A percentile compares a stretch with the other conserved stretches of the same genome.
These are phyloP conservation scores for Gila orcuttii DNA, from an alignment of 2,113 vertebrate genomes.

Conservation along the genomic window DNA sequence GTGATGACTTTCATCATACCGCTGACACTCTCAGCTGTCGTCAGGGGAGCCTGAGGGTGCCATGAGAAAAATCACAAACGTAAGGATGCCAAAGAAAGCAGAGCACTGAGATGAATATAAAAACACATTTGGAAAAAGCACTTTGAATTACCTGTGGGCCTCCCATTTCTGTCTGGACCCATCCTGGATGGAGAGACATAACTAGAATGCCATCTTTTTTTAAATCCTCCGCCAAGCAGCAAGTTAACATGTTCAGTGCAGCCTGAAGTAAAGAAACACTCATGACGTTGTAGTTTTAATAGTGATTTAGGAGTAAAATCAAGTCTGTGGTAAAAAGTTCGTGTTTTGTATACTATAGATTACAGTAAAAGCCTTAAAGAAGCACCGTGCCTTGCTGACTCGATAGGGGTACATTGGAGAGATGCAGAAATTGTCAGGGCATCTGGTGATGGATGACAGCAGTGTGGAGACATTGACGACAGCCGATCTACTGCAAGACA, in stretches of 20 bases:
- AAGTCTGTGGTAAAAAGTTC: background rate
- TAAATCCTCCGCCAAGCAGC: slow-evolving; percentile 69
- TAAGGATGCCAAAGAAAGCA: background rate
- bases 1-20: slow-evolving; percentile 69
- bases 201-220: slow-evolving; percentile 64
- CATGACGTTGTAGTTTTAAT: background rate
- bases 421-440: slow-evolving; percentile 31
- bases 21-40: slow-evolving; percentile 63
- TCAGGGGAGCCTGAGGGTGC: slow-evolving; percentile 62
- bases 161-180: slow-evolving; percentile 77
- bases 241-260: slow-evolving; percentile 77
- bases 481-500: slow-evolving; percentile 65
- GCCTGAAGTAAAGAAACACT: slow-evolving; percentile 57
- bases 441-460: slow-evolving; percentile 59
- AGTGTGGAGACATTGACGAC: slow-evolving; percentile 65
- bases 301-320: background rate
- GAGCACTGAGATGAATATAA: background rate
- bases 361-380: background rate
- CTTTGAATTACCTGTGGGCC: slow-evolving; percentile 59
- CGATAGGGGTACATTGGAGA: slow-evolving; percentile 62
- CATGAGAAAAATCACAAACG: background rate
- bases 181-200: slow-evolving; percentile 71
- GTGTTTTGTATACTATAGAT: background rate
- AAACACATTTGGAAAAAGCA: background rate
- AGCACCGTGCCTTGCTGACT: slow-evolving; percentile 68